Base-by-base conservation (phyloP, 2,113 vertebrate species). In the Mirounga angustirostris region DNA sequence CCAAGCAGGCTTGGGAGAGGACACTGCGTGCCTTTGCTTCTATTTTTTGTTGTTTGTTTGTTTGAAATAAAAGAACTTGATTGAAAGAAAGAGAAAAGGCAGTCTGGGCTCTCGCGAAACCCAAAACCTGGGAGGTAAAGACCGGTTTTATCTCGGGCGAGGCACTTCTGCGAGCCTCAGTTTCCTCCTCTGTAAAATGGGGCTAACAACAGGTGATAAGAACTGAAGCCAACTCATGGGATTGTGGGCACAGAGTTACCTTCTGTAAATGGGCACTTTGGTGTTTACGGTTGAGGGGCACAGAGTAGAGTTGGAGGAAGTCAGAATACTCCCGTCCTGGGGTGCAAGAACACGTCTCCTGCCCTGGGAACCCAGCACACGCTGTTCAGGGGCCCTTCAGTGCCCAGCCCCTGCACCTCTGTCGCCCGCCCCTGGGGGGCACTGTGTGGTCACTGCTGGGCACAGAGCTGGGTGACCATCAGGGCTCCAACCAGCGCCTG, bases 21-120 rank as follows among this genome's bases (percentile, higher is more conserved):
- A 88, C 87, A 56, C 58, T 80, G 89, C 46, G 50, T 86, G 65
- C 63, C 54, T 58, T 40, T 18, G n/a, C 54, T 63, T 88, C 96
- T 94, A 5, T 22, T 50, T 94, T 94, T 52, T 9, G 40, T 76
- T 36, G 18, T 71, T 91, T 59, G 58, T 52, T 71, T 73, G 71
- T n/a, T 79, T 30, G 58, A 78, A 92, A 79, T 46, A 65, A 50
- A 93, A 52, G 58, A 97, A 97, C 89, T 97, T 96, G 58, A 97
- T 97, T 98, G 46, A 43, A 98, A 97, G 14, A 16, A 36, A 76
- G 43, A 46, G 94, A 28, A 74, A 87, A 76, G 40, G 43, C 63
- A 50, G 36, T 7, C 50, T 24, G 12, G 24, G 40, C 28, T 33
- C n/a, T 71, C 28, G 28, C 7, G 36, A 79, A 92, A 65, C 14